Evolutionary conservation across 2,113 vertebrate species (phyloP).

Genomic region (Dicaeum eximium): DNA sequence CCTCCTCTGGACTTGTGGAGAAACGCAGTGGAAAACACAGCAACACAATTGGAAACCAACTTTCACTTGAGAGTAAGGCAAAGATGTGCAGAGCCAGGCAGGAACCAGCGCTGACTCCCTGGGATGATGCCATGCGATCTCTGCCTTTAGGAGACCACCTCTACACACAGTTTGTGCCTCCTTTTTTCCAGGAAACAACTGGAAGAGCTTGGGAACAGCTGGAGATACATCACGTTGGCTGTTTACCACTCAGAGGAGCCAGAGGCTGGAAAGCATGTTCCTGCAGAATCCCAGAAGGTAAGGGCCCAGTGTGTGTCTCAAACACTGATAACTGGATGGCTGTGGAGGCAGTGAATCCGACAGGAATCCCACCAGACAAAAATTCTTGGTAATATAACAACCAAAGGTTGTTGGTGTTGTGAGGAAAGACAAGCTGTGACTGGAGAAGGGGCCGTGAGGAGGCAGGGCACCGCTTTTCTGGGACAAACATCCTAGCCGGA

Average conservation of each 20-base stretch:
- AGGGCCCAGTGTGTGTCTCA: background rate
- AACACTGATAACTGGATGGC: background rate
- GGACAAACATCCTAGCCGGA: background rate
- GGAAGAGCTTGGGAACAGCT: too few species aligned
- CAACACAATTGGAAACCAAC: rapidly evolving
- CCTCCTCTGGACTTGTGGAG: background rate
- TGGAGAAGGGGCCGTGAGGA: background rate
- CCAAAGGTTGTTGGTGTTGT: background rate
- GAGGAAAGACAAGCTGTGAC: background rate
- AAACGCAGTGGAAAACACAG: background rate
- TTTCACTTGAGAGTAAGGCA: rapidly evolving
- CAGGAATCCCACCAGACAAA: background rate
- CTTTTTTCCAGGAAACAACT: background rate
- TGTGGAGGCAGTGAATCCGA: background rate
- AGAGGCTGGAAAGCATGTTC: rapidly evolving
- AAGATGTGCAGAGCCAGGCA: rapidly evolving
- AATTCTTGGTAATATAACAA: background rate
- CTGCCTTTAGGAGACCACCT: background rate
- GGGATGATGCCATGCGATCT: background rate
- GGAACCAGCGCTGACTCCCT: rapidly evolving
- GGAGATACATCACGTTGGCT: rapidly evolving
- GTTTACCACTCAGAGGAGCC: rapidly evolving
- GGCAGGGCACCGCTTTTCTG: background rate
- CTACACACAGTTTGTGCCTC: background rate
- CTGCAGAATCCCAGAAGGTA: background rate